These are phyloP conservation scores for Paedocypris sp. DNA, from an alignment of 2,113 vertebrate genomes.

Conservation along the genomic window DNA sequence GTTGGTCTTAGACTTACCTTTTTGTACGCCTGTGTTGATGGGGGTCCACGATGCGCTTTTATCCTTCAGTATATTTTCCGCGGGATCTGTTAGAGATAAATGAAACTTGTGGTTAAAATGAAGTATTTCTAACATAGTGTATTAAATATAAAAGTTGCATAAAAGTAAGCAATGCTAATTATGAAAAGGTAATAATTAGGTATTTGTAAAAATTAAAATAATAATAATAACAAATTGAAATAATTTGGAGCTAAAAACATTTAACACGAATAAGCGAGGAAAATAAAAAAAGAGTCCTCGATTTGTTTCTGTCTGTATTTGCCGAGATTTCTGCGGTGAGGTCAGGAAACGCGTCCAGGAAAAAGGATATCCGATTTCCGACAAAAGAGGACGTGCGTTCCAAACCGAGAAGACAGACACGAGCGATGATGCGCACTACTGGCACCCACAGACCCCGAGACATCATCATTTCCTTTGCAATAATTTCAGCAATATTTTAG, in stretches of 20 bases:
- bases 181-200: too few species aligned
- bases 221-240: too few species aligned
- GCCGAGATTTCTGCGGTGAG: constrained; percentile 46
- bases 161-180: too few species aligned
- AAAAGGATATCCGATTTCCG: constrained; percentile 96
- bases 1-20: constrained; percentile 82
- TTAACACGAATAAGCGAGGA: too few species aligned
- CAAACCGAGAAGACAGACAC: constrained; percentile 46
- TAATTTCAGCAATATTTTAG: constrained; percentile 21
- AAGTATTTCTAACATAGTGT: neutral
- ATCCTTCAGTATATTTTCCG: constrained; percentile 88
- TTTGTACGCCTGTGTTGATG: constrained; percentile 82
- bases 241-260: too few species aligned
- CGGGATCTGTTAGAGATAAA: constrained; percentile 61
- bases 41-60: constrained; percentile 83
- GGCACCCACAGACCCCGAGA: neutral
- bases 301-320: constrained; percentile 22
- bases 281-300: constrained; percentile 3
- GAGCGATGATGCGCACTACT: neutral
- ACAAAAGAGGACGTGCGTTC: constrained; percentile 65
- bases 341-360: constrained; percentile 99
- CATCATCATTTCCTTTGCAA: constrained; percentile 4
- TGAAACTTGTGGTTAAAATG: neutral
- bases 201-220: too few species aligned
- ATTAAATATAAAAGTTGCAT: neutral